Percentiles rank a stretch among this genome's conserved stretches.
phyloP scores from a whole-genome alignment of 1,140 invertebrate genomes.

The Araneus ventricosus region DNA sequence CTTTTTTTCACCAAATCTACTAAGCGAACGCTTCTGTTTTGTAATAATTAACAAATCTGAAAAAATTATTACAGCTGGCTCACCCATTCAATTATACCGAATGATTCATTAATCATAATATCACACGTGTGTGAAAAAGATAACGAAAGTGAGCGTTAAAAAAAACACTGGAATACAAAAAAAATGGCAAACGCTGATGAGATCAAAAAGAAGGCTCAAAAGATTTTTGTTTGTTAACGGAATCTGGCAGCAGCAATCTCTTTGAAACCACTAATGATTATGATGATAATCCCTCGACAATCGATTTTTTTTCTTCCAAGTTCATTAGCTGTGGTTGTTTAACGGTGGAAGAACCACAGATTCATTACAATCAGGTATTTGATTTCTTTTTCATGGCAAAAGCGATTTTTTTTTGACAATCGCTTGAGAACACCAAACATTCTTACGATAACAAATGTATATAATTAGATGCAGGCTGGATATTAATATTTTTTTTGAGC shows the following conservation, averaged over 20 bases:
- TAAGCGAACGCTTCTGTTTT: not conserved
- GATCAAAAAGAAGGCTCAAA: not conserved
- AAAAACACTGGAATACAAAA: not conserved
- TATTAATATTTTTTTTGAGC: too few species aligned
- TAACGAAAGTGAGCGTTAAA: not conserved
- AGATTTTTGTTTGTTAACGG: not conserved
- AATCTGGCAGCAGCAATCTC: not conserved
- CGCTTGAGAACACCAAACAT: too few species aligned
- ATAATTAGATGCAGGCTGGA: too few species aligned
- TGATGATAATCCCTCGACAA: not conserved
- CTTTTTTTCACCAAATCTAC: not conserved
- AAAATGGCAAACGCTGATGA: not conserved
- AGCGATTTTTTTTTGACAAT: too few species aligned
- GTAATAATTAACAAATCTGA: not conserved
- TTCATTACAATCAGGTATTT: not conserved
- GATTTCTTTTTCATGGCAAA: not conserved
- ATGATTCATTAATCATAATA: not conserved
- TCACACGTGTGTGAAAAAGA: not conserved
- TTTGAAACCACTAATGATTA: slow-evolving; percentile 28
- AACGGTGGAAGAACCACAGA: not conserved
- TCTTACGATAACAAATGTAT: too few species aligned
- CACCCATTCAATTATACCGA: not conserved
- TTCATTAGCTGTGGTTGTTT: slow-evolving; percentile 20
- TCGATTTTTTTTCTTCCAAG: not conserved
- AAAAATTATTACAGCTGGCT: not conserved